Base-by-base conservation (phyloP, 2,888 invertebrate genomes). In the Drosophila subsilvestris region DNA sequence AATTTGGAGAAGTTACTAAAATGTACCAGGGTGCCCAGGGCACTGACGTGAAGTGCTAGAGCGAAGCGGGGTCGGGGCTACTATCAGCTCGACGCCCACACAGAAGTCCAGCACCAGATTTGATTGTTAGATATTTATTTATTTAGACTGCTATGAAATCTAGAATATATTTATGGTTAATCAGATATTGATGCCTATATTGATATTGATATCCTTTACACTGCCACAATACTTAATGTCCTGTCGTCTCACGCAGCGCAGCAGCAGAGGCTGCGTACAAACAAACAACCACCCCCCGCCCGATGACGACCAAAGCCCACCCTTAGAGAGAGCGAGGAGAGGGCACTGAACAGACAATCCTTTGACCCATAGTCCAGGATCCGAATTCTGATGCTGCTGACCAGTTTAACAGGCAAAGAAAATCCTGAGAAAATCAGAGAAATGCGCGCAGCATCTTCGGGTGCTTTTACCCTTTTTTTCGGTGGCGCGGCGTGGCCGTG, bases 371-470 rank as follows among this genome's bases (percentile, higher is more conserved):
- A 25, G 59, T 47, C 25, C 5, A 20, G 14, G 20, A 37, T 49
- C 32, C 10, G 14, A 29, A 29, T 42, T 18, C 27, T 43, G 12
- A 18, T 10, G 53, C 29, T 58, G 14, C 25, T 63, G 70, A 73
- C 88, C 78, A 84, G 86, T 78, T 75, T 70, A 27, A 22, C 25
- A 27, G 27, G 51, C 58, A 20, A 48, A 50, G 65, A 76, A 82
- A 79, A 76, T 77, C 74, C 61, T 89, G 89, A 86, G 88, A 88
- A 88, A 80, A 84, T 76, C 47, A 53, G 18, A 37, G 43, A 74
- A 75, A 75, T 75, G 70, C 44, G 6, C 75, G 63, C 88, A 85
- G 88, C 85, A 87, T 89, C 82, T 83, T 81, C 58, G 65, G 74
- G 65, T 67, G 65, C 57, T 81, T 77, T 74, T 63, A 73, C 81